phyloP scores from a whole-genome alignment of 2,888 invertebrate genomes.

The Tetranychus truncatus region DNA sequence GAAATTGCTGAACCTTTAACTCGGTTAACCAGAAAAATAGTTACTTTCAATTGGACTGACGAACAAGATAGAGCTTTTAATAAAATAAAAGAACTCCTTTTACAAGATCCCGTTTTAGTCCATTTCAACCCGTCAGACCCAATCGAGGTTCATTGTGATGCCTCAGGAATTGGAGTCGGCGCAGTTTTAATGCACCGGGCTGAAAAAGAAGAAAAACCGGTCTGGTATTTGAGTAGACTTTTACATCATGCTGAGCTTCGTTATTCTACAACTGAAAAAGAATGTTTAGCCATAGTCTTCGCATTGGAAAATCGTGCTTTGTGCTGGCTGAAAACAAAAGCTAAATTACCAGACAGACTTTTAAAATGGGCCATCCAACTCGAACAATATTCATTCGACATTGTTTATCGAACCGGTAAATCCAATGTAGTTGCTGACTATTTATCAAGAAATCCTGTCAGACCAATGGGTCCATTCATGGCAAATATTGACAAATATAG shows the following conservation, averaged over 20 bases:
- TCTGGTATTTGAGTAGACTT: too few relatives aligned
- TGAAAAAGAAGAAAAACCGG: too few relatives aligned
- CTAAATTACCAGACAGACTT: not conserved
- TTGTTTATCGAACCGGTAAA: too few relatives aligned
- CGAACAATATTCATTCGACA: too few relatives aligned
- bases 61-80: not conserved
- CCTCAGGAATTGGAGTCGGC: not conserved
- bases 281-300: slow-evolving; percentile 24
- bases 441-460: too few relatives aligned
- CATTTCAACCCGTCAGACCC: too few relatives aligned
- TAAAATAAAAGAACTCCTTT: not conserved
- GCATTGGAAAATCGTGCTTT: slow-evolving; percentile 16
- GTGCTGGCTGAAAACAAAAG: not conserved
- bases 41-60: not conserved
- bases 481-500: too few relatives aligned
- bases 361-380: not conserved
- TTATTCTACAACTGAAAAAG: slow-evolving; percentile 25
- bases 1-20: not conserved
- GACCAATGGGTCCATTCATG: too few relatives aligned
- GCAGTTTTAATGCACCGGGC: not conserved
- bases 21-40: not conserved
- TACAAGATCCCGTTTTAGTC: too few relatives aligned
- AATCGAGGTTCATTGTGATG: too few relatives aligned
- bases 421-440: too few relatives aligned
- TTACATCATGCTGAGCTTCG: too few relatives aligned